Evolutionary conservation across 2,113 vertebrate species (phyloP).

Genomic region (Elanus axillaris): DNA sequence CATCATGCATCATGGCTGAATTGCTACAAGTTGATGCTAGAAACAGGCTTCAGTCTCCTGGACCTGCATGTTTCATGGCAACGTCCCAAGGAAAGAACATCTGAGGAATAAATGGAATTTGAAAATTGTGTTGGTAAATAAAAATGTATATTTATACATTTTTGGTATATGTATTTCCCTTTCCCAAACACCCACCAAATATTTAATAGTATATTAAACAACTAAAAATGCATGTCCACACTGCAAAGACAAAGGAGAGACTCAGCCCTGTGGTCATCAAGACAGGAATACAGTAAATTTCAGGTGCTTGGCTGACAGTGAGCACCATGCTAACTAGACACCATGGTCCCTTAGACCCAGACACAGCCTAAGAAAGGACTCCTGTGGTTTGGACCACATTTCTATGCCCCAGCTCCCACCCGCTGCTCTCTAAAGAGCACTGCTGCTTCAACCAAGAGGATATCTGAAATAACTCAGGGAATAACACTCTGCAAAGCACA

Average conservation of each 20-base stretch:
- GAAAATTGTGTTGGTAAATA: not conserved
- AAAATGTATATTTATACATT: too few relatives aligned
- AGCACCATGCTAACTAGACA: not conserved
- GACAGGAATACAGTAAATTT: not conserved
- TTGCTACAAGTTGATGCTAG: not conserved
- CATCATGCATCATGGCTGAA: fast-evolving
- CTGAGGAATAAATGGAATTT: not conserved
- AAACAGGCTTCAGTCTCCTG: not conserved
- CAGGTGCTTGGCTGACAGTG: not conserved
- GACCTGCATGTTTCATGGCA: not conserved
- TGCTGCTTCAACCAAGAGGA: not conserved
- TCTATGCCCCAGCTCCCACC: not conserved
- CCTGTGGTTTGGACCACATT: not conserved
- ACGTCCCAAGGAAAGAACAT: not conserved
- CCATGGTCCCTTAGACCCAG: not conserved
- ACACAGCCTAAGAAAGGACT: not conserved
- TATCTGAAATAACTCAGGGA: not conserved
- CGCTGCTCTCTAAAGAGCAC: not conserved
- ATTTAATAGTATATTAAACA: too few relatives aligned
- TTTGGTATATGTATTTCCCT: too few relatives aligned
- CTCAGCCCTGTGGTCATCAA: fast-evolving
- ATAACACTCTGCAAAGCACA: not conserved
- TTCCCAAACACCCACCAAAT: too few relatives aligned
- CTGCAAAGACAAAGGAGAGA: not conserved
- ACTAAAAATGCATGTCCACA: not conserved